Evolutionary conservation across 2,888 invertebrate genomes (phyloP), one percentile per base, ranked within the genome.

Genomic region (Deilephila elpenor): DNA sequence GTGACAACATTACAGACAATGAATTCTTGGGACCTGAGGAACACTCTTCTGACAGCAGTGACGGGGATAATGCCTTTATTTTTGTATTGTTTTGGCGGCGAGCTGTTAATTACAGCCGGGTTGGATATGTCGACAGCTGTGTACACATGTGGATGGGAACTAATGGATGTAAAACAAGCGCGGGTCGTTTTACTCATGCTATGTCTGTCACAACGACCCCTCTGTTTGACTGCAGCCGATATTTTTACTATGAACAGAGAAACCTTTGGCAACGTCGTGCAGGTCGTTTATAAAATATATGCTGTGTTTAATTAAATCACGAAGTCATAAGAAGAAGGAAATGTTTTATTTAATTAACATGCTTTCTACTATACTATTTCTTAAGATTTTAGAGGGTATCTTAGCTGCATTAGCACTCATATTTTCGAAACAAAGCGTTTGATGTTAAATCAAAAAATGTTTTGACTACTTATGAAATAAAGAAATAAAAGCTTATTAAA

Each of bases 81-180:
- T 70, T 81, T 91, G 53, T 91, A 91, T 75, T 91, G 91, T 77
- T 91, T 90, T 59, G 91, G 91, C 0, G 91, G 91, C 0, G 90
- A 90, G 74, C 74, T 89, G 75, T 77, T 91, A 53, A 85, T 88
- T 75, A 81, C 83, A 2, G 90, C 90, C 17, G 84, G 85, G 3
- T 34, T 72, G 14, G 82, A 86, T 34, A 86, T 89, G 88, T 82
- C 86, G 0, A 53, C 71, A 3, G 83, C 88, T 25, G 75, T 84
- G 37, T 90, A 91, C 71, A 78, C 79, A 6, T 87, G 89, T 71
- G 89, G 89, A 1, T 91, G 91, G 91, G 88, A 91, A 72, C 71
- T 79, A 53, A 90, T 91, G 91, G 78, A 82, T 34, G 74, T 75
- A 5, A 86, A 82, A 77, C 88, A 89, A 74, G 87, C 88, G 14